Evolutionary conservation across 1,140 invertebrate genomes (phyloP).

Genomic region (Gryon sp.): DNA sequence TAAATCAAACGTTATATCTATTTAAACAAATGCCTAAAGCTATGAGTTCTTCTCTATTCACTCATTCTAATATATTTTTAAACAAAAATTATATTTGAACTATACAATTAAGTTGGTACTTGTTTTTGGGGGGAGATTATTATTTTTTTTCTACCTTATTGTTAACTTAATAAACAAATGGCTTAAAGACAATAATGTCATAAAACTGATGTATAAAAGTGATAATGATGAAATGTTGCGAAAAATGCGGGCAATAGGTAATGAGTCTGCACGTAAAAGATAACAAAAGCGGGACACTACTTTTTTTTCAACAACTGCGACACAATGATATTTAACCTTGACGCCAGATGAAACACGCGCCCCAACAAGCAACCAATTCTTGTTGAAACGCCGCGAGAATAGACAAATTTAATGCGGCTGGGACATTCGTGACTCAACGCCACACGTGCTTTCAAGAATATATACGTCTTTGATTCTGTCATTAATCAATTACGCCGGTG

Average conservation of each 20-base stretch:
- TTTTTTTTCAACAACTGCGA: conserved; percentile 62
- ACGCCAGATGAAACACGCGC: conserved; percentile 53
- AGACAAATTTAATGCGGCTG: conserved; percentile 62
- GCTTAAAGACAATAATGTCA: too few relatives aligned
- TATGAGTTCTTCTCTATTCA: too few relatives aligned
- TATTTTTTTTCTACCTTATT: too few relatives aligned
- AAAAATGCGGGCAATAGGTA: conserved; percentile 60
- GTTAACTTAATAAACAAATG: too few relatives aligned
- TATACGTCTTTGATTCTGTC: conserved; percentile 41
- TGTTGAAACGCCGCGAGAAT: conserved; percentile 56
- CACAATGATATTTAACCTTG: conserved; percentile 63
- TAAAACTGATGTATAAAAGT: conserved; percentile 1
- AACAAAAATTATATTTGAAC: too few relatives aligned
- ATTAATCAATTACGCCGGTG: conserved; percentile 39
- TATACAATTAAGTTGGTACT: too few relatives aligned
- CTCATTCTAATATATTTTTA: too few relatives aligned
- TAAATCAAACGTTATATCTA: background rate
- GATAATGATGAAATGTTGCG: conserved; percentile 10
- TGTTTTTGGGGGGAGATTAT: too few relatives aligned
- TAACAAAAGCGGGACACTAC: conserved; percentile 64
- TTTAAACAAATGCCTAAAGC: too few relatives aligned
- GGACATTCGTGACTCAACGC: conserved; percentile 54
- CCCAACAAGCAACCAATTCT: conserved; percentile 44
- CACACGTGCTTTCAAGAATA: conserved; percentile 56
- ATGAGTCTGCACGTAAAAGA: conserved; percentile 36